Base-by-base conservation (phyloP, 2,797 vertebrate species). In the Etheostoma nigrum region DNA sequence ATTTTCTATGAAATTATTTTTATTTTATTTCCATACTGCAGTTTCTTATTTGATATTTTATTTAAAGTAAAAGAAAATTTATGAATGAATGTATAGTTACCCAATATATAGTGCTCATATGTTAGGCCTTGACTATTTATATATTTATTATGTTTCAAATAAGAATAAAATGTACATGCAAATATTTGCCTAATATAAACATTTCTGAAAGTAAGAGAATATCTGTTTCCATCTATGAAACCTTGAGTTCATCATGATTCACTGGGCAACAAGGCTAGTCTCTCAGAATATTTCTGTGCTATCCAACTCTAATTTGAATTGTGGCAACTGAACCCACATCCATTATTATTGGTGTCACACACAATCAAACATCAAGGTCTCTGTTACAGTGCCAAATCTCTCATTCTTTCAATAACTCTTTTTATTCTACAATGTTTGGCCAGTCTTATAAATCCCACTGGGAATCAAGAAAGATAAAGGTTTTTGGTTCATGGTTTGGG, bases 341-440 rank as follows among this genome's bases (percentile, higher is more conserved):
- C 61, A 88, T 89, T 84, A 79, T 86, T 83, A 84, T 77, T 86
- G 78, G 70, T 85, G 84, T 86, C 86, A 88, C 80, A 86, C 61
- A 74, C 53, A 85, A 67, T 68, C 53, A 71, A 80, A 76, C 72
- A 73, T 45, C 53, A 71, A 79, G 77, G 81, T 75, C 72, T 74
- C 63, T 79, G 74, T 54, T 74, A 53, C 62, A 53, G 40, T 78
- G 76, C 74, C 84, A 83, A 70, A 73, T 58, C 48, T 81, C 25
- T 84, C 58, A 48, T 81, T 71, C 76, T 60, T 73, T 81, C 44
- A 65, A 57, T 84, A 81, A 76, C 63, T 77, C 7, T 62, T 55
- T 19, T 53, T 68, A 59, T 59, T 60, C 42, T 12, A 40, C 60
- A 42, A 44, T 25, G 51, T 72, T 71, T 55, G 27, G 51, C 40